Base-by-base conservation (phyloP, 2,888 invertebrate species). In the Oscheius sp. region DNA sequence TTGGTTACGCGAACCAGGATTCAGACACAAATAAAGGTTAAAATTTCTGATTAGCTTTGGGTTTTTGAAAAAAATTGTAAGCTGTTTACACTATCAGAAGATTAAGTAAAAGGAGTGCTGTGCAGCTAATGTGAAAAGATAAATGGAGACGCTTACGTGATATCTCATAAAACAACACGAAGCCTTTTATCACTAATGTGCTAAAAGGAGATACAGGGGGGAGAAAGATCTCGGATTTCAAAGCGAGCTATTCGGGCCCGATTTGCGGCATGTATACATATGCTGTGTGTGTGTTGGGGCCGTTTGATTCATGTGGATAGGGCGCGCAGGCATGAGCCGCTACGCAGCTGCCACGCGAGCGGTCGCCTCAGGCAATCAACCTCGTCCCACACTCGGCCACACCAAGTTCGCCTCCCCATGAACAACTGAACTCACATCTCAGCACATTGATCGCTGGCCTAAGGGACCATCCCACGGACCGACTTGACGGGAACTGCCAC, bases 291-390 rank as follows among this genome's bases (percentile, higher is more conserved):
- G 59, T 59, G 41, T 41, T 41, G 59, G 44, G 41, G 51, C 65
- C 30, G 28, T 65, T 64, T 65, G 65, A 54, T 65, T 54, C 65
- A 65, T 65, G 65, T 47, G 65, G 65, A 65, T 44, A 51, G 64
- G 41, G 51, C 65, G 65, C 65, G 65, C 44, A 44, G 44, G 45
- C 47, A 51, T 44, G 45, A 63, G 41, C 65, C 65, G 54, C 44
- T 36, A 41, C 65, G 65, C 65, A 33, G 6, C 26, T 17, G 30
- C 28, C 32, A 38, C 56, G 65, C 65, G 65, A 65, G 65, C 65
- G 65, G 64, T 36, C 28, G 64, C 64, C 64, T 51, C 51, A 64
- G 65, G 65, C 65, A 65, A 65, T 65, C 65, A 65, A 54, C 65
- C 65, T 65, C 65, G 54, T 54, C 65, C 51, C 44, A 50, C 54